Evolutionary conservation across 30 jellyfish, hydroid and myxozoan genomes (phyloP).

Genomic region (Hydra vulgaris): DNA sequence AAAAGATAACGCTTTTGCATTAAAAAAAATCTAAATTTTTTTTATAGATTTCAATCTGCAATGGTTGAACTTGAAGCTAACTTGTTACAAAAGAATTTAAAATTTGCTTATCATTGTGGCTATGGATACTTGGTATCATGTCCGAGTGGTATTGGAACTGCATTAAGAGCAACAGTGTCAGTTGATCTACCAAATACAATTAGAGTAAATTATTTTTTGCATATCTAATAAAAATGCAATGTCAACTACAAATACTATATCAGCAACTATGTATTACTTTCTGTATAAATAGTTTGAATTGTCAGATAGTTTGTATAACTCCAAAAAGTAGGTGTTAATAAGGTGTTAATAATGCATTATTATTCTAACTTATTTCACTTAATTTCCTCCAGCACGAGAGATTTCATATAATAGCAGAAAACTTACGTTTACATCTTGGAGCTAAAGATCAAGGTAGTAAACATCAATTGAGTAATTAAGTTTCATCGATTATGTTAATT

Average conservation of each 20-base stretch:
- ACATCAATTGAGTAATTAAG: neutral
- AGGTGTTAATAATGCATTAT: neutral
- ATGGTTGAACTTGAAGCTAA: constrained; percentile 15
- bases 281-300: too few relatives aligned
- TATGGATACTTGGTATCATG: constrained; percentile 63
- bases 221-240: neutral
- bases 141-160: constrained; percentile 89
- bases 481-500: neutral
- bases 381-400: constrained; percentile 32
- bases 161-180: constrained; percentile 62
- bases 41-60: constrained; percentile 3
- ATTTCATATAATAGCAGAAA: constrained; percentile 12
- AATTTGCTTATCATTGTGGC: constrained; percentile 38
- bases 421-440: constrained; percentile 37
- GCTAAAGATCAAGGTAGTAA: constrained; percentile 19
- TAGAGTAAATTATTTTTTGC: constrained; percentile 4
- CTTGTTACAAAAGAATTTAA: constrained; percentile 32
- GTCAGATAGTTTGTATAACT: too few relatives aligned
- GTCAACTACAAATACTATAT: too few relatives aligned
- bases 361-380: neutral
- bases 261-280: too few relatives aligned
- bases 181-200: constrained; percentile 33
- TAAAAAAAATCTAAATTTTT: neutral
- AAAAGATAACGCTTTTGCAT: neutral
- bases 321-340: neutral